A percentile compares a stretch with the other conserved stretches of the same genome.
These are phyloP conservation scores for Volucella zonaria DNA, from an alignment of 2,888 invertebrate genomes.

Conservation along the genomic window DNA sequence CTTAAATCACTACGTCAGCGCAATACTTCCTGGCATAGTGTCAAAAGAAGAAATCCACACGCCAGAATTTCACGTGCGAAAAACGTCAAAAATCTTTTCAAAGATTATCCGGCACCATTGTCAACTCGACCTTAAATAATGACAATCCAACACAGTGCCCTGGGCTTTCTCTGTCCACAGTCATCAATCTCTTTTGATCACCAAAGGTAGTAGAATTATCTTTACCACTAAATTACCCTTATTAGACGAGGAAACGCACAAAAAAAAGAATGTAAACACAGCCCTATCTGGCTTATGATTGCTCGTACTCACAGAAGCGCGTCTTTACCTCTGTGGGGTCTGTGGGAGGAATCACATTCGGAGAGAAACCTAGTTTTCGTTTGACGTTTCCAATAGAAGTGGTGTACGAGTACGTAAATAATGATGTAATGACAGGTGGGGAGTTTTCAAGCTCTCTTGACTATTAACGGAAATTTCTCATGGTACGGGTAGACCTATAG, in stretches of 20 bases:
- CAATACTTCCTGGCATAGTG: constrained; percentile 54
- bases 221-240: constrained; percentile 33
- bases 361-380: not conserved
- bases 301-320: constrained; percentile 13
- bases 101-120: constrained; percentile 15
- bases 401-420: constrained; percentile 22
- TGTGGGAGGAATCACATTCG: not conserved
- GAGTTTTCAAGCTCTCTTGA: too few species aligned
- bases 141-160: constrained; percentile 8
- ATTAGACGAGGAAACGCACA: constrained; percentile 23
- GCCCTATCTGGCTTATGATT: constrained; percentile 31
- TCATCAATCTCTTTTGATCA: constrained; percentile 35
- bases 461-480: too few species aligned
- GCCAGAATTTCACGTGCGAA: constrained; percentile 48
- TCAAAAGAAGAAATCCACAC: constrained; percentile 41
- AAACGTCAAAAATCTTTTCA: not conserved
- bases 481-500: not conserved
- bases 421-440: constrained; percentile 18
- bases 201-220: constrained; percentile 18
- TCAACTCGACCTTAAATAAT: constrained; percentile 27
- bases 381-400: constrained; percentile 18
- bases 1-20: constrained; percentile 4
- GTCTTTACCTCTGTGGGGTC: not conserved
- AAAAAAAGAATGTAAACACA: constrained; percentile 33
- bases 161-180: constrained; percentile 25